phyloP scores from a whole-genome alignment of 2,888 invertebrate species.

The Eumerus sabulonum region DNA sequence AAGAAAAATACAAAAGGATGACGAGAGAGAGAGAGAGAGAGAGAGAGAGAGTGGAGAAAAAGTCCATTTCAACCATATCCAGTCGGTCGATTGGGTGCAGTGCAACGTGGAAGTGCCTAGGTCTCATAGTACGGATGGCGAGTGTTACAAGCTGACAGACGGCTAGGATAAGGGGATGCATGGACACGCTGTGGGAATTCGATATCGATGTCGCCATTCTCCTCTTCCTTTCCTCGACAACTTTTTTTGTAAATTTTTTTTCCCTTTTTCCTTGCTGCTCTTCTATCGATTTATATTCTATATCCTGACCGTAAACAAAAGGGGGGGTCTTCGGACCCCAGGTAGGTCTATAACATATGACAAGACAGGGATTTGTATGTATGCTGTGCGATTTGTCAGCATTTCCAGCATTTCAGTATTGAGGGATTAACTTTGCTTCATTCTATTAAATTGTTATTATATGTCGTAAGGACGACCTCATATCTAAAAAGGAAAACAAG shows the following conservation, averaged over 20 bases:
- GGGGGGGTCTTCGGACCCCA: too few species aligned
- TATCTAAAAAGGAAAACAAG: too few species aligned
- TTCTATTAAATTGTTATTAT: conserved; percentile 43
- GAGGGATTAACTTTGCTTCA: conserved; percentile 1
- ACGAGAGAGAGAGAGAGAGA: too few species aligned
- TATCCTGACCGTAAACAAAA: conserved; percentile 1
- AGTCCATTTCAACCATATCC: conserved; percentile 18
- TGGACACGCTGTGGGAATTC: conserved; percentile 34
- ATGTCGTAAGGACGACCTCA: conserved; percentile 6
- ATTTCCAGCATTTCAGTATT: too few species aligned
- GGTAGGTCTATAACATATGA: conserved; percentile 11
- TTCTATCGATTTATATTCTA: background rate
- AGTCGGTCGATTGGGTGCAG: conserved; percentile 19
- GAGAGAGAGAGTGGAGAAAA: conserved; percentile 6
- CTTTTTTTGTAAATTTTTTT: background rate
- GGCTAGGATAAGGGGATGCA: conserved; percentile 30
- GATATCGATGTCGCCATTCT: conserved; percentile 46
- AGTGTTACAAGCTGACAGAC: conserved; percentile 9
- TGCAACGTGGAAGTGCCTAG: conserved; percentile 34
- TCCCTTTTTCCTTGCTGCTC: background rate
- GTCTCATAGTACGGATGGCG: conserved; percentile 12
- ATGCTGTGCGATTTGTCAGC: background rate
- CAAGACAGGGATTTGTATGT: conserved; percentile 1
- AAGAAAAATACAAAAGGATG: too few species aligned
- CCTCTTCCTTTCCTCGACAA: background rate